Evolutionary conservation across 2,797 vertebrate genomes (phyloP).

Genomic region (Lateolabrax maculatus): DNA sequence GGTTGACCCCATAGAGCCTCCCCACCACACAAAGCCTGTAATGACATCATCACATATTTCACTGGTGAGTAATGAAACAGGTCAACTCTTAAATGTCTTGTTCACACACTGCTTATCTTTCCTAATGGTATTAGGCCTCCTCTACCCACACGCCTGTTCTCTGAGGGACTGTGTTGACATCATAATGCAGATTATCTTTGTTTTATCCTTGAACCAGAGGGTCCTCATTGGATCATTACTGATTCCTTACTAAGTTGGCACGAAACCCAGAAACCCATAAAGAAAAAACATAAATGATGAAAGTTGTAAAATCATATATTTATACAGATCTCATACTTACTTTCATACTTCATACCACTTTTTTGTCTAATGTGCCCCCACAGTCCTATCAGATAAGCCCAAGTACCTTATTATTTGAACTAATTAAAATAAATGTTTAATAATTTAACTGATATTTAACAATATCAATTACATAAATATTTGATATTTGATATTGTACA

Average conservation of each 20-base stretch:
- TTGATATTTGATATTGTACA: neutral
- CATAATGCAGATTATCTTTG: neutral
- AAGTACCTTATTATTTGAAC: neutral
- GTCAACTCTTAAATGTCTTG: conserved; percentile 77
- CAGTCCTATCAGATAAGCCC: neutral
- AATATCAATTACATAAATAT: neutral
- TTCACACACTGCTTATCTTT: conserved; percentile 81
- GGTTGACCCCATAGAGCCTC: conserved; percentile 43
- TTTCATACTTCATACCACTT: neutral
- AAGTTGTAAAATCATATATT: neutral
- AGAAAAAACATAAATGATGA: neutral
- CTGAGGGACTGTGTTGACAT: conserved; percentile 24
- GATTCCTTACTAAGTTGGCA: neutral
- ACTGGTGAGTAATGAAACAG: conserved; percentile 77
- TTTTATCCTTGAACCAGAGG: neutral
- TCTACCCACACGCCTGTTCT: conserved; percentile 36
- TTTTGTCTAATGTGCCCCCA: neutral
- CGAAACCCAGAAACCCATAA: neutral
- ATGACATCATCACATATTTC: conserved; percentile 83
- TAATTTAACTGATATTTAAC: too few relatives aligned
- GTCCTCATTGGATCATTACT: conserved; percentile 1
- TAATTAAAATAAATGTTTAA: neutral
- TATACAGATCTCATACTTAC: neutral
- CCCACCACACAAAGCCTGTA: conserved; percentile 64
- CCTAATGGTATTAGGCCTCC: conserved; percentile 66